Evolutionary conservation across 2,888 invertebrate species (phyloP).

Genomic region (Stenurella melanura): DNA sequence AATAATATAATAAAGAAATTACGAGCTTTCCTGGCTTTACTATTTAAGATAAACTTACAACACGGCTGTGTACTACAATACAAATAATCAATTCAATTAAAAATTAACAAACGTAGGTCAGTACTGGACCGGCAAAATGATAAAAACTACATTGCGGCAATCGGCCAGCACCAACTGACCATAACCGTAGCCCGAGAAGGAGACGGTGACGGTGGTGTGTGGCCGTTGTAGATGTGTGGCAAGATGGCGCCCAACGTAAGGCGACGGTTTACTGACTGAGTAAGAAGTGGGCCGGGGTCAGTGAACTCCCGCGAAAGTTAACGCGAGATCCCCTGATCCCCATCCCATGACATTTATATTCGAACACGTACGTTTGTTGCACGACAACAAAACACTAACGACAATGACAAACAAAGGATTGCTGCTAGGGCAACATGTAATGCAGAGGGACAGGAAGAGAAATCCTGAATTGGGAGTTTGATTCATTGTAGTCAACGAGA

Average conservation of each 20-base stretch:
- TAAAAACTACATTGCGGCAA: slow-evolving; percentile 6
- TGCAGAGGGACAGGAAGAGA: slow-evolving; percentile 37
- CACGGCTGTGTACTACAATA: background rate
- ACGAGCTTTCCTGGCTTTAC: background rate
- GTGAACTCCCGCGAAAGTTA: slow-evolving; percentile 69
- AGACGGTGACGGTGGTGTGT: slow-evolving; percentile 26
- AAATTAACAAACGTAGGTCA: slow-evolving; percentile 27
- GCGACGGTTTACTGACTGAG: slow-evolving; percentile 69
- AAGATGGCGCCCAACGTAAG: slow-evolving; percentile 67
- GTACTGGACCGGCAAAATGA: slow-evolving; percentile 11
- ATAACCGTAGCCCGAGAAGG: slow-evolving; percentile 15
- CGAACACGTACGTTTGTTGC: slow-evolving; percentile 33
- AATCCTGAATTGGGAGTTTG: slow-evolving; percentile 14
- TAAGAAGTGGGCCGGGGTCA: slow-evolving; percentile 71
- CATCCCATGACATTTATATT: slow-evolving; percentile 39
- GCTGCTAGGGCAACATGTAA: slow-evolving; percentile 35
- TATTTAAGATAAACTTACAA: background rate
- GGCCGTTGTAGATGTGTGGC: slow-evolving; percentile 55
- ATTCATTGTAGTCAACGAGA: slow-evolving; percentile 22
- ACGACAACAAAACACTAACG: slow-evolving; percentile 34
- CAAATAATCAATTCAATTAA: slow-evolving; percentile 2
- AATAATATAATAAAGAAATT: background rate
- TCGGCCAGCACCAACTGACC: background rate
- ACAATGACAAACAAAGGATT: slow-evolving; percentile 38
- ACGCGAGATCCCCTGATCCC: slow-evolving; percentile 49